Evolutionary conservation across 2,113 vertebrate genomes (phyloP).

Genomic region (Elephantulus edwardii): DNA sequence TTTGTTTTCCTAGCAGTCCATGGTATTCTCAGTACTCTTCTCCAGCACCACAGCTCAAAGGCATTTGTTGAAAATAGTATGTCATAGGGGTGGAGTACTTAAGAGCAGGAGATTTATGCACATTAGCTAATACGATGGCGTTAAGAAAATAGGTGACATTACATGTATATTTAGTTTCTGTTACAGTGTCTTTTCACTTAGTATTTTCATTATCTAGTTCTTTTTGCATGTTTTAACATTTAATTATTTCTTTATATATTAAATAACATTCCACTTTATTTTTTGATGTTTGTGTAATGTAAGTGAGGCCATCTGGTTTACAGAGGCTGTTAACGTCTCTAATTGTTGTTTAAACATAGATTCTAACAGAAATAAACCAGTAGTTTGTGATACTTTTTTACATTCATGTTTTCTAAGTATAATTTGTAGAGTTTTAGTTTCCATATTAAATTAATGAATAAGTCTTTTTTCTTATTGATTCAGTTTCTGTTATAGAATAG

Average conservation of each 20-base stretch:
- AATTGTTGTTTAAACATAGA: slow-evolving; percentile 48
- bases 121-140: neutral
- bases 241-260: neutral
- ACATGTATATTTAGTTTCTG: slow-evolving; percentile 3
- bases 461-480: slow-evolving; percentile 4
- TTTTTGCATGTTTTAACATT: slow-evolving; percentile 16
- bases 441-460: neutral
- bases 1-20: too few relatives aligned
- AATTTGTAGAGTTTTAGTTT: neutral
- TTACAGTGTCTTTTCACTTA: slow-evolving; percentile 4
- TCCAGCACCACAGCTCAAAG: too few relatives aligned
- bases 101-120: neutral
- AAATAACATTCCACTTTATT: neutral
- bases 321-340: neutral
- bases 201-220: neutral
- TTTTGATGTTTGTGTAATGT: slow-evolving; percentile 19
- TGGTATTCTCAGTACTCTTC: too few relatives aligned
- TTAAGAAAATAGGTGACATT: neutral
- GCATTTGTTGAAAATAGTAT: slow-evolving; percentile 3
- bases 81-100: neutral
- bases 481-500: neutral
- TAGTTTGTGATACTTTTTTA: neutral
- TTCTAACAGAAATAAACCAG: neutral
- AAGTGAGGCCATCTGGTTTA: neutral
- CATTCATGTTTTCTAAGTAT: slow-evolving; percentile 40